These are phyloP conservation scores for Diploscapter pachys DNA, from an alignment of 1,140 invertebrate genomes.

Conservation along the genomic window DNA sequence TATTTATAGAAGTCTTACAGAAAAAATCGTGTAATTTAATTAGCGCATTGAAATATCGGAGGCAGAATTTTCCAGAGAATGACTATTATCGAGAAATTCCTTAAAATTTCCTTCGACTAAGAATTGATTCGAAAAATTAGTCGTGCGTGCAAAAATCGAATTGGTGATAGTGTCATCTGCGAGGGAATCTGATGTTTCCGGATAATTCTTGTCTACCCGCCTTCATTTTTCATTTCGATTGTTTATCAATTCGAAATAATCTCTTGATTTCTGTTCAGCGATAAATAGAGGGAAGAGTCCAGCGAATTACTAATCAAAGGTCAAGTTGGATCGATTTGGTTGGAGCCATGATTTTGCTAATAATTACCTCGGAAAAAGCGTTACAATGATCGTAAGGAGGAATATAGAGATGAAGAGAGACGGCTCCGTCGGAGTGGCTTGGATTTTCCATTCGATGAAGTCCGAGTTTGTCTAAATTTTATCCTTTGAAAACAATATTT, in stretches of 20 bases:
- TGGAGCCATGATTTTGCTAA: background rate
- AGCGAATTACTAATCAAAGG: too few relatives aligned
- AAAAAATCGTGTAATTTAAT: background rate
- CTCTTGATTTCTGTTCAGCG: background rate
- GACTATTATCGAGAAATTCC: background rate
- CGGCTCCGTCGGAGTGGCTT: constrained; percentile 78
- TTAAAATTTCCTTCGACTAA: background rate
- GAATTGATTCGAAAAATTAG: background rate
- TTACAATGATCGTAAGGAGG: constrained; percentile 84
- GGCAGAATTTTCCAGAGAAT: background rate
- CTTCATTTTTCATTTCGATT: background rate
- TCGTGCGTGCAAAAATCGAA: background rate
- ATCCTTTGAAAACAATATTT: constrained; percentile 30
- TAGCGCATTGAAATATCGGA: background rate
- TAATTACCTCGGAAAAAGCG: constrained; percentile 74
- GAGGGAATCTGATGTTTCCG: background rate
- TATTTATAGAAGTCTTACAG: background rate
- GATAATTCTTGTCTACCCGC: background rate
- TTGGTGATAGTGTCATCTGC: background rate
- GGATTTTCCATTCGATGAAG: constrained; percentile 91
- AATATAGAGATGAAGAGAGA: constrained; percentile 89
- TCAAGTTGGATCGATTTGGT: background rate
- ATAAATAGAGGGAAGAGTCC: background rate
- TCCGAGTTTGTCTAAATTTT: constrained; percentile 75
- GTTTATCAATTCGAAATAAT: background rate